Percentiles rank a stretch among this genome's conserved stretches.
phyloP scores from a whole-genome alignment of 2,113 vertebrate genomes.

The Crotalus helleri region DNA sequence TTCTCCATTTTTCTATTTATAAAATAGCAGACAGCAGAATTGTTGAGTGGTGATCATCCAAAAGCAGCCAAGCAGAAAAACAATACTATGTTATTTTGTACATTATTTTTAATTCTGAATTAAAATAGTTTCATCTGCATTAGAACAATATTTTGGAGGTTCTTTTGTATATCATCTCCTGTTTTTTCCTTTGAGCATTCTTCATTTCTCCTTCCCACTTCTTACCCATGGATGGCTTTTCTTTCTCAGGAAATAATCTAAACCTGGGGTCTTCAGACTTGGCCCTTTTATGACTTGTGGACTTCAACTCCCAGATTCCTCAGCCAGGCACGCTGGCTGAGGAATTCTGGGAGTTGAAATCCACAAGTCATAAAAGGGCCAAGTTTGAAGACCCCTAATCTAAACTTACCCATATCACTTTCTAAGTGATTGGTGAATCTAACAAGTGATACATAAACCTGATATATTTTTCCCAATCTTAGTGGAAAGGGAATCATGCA shows the following conservation, averaged over 20 bases:
- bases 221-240: neutral
- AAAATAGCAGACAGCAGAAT: neutral
- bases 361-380: no score
- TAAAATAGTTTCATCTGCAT: neutral
- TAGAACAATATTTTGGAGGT: neutral
- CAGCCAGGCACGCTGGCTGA: no score
- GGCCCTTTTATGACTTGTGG: no score
- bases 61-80: neutral
- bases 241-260: neutral
- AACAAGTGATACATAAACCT: neutral
- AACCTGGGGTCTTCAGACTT: no score
- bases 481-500: neutral
- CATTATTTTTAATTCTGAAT: neutral
- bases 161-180: neutral
- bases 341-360: no score
- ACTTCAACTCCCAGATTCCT: no score
- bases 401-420: neutral
- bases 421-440: accelerated
- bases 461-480: neutral
- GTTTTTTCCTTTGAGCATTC: neutral
- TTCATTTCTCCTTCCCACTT: neutral
- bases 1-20: neutral
- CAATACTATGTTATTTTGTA: neutral
- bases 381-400: neutral
- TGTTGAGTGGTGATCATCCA: accelerated